These are phyloP conservation scores for Myotis myotis DNA, from an alignment of 2,797 vertebrate genomes.

Conservation along the genomic window DNA sequence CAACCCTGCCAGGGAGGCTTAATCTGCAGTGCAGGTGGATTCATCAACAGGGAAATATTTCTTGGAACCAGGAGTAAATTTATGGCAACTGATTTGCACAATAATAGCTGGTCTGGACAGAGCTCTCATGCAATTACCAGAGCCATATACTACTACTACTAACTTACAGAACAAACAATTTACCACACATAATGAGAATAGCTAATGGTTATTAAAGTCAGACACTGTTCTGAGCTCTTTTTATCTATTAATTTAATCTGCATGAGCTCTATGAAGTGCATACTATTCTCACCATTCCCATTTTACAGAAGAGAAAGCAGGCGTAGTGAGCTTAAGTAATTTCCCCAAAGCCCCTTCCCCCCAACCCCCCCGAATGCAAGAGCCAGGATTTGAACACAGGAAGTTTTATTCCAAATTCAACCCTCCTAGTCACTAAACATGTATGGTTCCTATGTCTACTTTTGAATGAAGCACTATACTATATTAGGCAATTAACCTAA, in stretches of 20 bases:
- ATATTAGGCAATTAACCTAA: not conserved
- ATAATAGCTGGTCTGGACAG: not conserved
- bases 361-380: not conserved
- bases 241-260: not conserved
- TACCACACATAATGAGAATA: not conserved
- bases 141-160: not conserved
- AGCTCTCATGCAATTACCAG: slow-evolving; percentile 7
- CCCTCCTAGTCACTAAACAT: not conserved
- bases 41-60: not conserved
- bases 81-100: not conserved
- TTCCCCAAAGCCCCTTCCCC: not conserved
- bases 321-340: not conserved
- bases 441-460: not conserved
- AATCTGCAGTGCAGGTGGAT: not conserved
- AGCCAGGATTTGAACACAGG: slow-evolving; percentile 5
- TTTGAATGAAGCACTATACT: not conserved
- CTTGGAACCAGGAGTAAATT: slow-evolving; percentile 25
- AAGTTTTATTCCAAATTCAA: not conserved
- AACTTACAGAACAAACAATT: slow-evolving; percentile 31
- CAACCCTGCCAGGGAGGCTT: not conserved
- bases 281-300: not conserved
- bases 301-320: not conserved
- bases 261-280: not conserved
- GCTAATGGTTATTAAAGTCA: slow-evolving; percentile 1
- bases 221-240: not conserved